phyloP scores from a whole-genome alignment of 2,113 vertebrate genomes.

The Acanthisitta chloris region DNA sequence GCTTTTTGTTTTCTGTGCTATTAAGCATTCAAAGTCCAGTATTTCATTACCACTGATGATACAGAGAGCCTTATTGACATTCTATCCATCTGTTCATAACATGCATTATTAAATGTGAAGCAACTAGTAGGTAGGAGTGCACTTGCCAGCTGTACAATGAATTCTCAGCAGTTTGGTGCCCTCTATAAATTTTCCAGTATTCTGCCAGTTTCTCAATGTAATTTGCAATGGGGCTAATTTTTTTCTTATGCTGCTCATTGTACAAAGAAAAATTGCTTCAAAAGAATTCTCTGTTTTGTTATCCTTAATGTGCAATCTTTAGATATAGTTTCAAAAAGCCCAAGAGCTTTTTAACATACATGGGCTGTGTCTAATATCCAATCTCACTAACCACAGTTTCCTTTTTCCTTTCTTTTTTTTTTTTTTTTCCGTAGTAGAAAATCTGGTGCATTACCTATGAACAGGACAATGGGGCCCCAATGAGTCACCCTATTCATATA shows the following conservation, averaged over 20 bases:
- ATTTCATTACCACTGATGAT: conserved; percentile 65
- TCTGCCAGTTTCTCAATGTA: conserved; percentile 32
- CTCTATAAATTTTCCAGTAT: conserved; percentile 57
- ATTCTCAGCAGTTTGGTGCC: conserved; percentile 57
- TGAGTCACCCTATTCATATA: conserved; percentile 63
- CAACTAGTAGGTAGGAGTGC: conserved; percentile 65
- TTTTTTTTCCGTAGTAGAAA: not conserved
- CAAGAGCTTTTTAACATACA: conserved; percentile 8
- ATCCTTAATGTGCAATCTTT: conserved; percentile 37
- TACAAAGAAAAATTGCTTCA: conserved; percentile 38
- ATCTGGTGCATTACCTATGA: conserved; percentile 58
- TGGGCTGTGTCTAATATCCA: not conserved
- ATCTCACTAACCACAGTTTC: not conserved
- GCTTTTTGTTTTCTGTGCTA: conserved; percentile 64
- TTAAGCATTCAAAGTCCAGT: conserved; percentile 68
- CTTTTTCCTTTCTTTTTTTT: not conserved
- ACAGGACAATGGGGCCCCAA: conserved; percentile 29
- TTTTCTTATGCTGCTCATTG: not conserved
- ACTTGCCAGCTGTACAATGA: conserved; percentile 66
- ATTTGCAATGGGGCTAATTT: not conserved
- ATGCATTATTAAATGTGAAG: conserved; percentile 72
- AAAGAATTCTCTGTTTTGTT: conserved; percentile 35
- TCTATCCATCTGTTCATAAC: conserved; percentile 72
- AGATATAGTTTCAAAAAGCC: conserved; percentile 22
- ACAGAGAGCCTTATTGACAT: conserved; percentile 55